Percentiles rank a stretch among this genome's conserved stretches.
phyloP scores from a whole-genome alignment of 2,113 vertebrate genomes.

The Centropus bengalensis region DNA sequence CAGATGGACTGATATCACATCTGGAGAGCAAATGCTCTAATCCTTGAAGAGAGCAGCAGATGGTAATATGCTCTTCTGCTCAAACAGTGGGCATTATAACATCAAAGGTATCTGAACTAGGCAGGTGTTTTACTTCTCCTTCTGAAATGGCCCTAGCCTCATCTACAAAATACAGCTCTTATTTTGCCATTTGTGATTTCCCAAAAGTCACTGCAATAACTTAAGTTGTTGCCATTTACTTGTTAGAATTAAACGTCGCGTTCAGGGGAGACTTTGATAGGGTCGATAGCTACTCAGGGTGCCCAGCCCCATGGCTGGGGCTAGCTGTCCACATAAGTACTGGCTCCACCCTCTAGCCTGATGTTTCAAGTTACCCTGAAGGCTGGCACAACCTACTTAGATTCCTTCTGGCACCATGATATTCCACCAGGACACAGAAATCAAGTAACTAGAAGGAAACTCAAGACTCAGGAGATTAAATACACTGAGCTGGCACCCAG shows the following conservation, averaged over 20 bases:
- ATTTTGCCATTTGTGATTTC: background rate
- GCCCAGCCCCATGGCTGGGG: accelerated
- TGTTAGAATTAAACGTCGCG: background rate
- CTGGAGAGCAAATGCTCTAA: background rate
- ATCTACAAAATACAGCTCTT: background rate
- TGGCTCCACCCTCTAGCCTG: background rate
- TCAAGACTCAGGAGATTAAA: background rate
- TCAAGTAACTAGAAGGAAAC: background rate
- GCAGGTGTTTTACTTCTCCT: background rate
- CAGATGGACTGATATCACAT: background rate
- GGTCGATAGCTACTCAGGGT: accelerated
- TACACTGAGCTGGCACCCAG: background rate
- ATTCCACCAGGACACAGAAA: background rate
- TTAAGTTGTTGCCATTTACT: background rate
- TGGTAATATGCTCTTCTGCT: background rate
- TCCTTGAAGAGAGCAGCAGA: background rate
- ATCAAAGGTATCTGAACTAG: background rate
- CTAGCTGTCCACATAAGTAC: accelerated
- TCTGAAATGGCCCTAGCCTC: background rate
- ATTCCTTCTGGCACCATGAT: background rate
- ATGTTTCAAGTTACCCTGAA: background rate
- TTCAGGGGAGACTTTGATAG: background rate
- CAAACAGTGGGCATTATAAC: background rate
- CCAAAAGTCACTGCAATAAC: background rate
- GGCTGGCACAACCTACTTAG: background rate